phyloP scores from a whole-genome alignment of 2,113 vertebrate genomes.

The Nicator chloris region DNA sequence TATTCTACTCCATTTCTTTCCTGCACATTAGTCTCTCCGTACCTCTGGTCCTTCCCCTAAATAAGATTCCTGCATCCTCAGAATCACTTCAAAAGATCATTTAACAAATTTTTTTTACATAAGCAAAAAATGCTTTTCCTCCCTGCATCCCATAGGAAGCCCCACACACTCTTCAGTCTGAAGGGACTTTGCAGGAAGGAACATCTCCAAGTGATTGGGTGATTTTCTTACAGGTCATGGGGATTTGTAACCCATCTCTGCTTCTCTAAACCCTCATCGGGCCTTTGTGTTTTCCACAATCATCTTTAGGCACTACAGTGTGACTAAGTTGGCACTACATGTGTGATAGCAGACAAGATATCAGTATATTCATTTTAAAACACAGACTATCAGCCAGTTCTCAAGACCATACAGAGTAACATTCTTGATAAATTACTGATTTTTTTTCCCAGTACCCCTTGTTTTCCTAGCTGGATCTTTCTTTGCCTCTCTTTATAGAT shows the following conservation, averaged over 20 bases:
- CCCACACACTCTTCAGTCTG: rapidly evolving
- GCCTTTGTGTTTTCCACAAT: background rate
- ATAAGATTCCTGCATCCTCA: background rate
- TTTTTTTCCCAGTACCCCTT: background rate
- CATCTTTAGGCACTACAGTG: background rate
- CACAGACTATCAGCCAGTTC: background rate
- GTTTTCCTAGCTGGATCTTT: background rate
- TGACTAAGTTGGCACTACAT: background rate
- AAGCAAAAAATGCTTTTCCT: background rate
- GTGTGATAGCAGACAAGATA: background rate
- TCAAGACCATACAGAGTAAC: background rate
- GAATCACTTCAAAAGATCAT: background rate
- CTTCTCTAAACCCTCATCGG: background rate
- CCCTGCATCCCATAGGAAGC: background rate
- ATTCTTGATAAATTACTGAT: background rate
- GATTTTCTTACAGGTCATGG: background rate
- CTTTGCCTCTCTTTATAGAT: background rate
- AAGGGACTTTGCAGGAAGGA: background rate
- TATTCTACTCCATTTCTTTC: background rate
- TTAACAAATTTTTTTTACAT: background rate
- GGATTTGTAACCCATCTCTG: background rate
- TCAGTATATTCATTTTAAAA: background rate
- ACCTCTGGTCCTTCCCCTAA: background rate
- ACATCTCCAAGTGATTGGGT: background rate
- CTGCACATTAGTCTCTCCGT: rapidly evolving